These are phyloP conservation scores for Xanthia icteritia DNA, from an alignment of 2,888 invertebrate genomes.

Conservation along the genomic window DNA sequence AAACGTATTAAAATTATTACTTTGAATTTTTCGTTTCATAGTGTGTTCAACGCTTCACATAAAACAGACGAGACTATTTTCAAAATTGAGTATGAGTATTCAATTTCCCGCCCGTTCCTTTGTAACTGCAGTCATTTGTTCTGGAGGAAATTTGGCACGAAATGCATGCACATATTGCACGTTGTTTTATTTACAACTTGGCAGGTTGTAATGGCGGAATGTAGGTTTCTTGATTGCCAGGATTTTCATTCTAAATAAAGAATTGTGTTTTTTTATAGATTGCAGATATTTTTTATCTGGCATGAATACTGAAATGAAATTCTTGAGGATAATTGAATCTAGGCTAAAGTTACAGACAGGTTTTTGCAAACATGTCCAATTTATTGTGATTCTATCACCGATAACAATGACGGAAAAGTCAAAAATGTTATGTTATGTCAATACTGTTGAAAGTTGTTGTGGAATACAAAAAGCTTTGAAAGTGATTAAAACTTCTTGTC, in stretches of 20 bases:
- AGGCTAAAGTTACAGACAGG: background rate
- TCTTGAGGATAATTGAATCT: background rate
- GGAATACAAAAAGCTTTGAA: too few species aligned
- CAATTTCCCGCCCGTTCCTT: constrained; percentile 25
- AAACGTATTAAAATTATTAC: background rate
- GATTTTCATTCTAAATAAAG: background rate
- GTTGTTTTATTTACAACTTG: constrained; percentile 44
- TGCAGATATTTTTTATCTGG: background rate
- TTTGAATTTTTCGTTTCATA: background rate
- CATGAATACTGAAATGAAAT: background rate
- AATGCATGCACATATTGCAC: constrained; percentile 24
- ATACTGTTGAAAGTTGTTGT: too few species aligned
- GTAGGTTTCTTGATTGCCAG: constrained; percentile 38
- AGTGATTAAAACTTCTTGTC: too few species aligned
- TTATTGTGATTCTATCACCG: background rate
- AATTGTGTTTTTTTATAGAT: constrained; percentile 13
- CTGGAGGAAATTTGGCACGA: constrained; percentile 44
- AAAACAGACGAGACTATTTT: background rate
- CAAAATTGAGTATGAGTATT: constrained; percentile 30
- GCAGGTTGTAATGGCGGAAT: constrained; percentile 14
- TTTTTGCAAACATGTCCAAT: background rate
- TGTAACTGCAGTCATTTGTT: constrained; percentile 41
- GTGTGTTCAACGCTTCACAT: background rate
- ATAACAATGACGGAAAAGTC: too few species aligned
- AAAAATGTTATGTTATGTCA: too few species aligned